phyloP scores from a whole-genome alignment of 2,797 vertebrate genomes.

The Choloepus didactylus region DNA sequence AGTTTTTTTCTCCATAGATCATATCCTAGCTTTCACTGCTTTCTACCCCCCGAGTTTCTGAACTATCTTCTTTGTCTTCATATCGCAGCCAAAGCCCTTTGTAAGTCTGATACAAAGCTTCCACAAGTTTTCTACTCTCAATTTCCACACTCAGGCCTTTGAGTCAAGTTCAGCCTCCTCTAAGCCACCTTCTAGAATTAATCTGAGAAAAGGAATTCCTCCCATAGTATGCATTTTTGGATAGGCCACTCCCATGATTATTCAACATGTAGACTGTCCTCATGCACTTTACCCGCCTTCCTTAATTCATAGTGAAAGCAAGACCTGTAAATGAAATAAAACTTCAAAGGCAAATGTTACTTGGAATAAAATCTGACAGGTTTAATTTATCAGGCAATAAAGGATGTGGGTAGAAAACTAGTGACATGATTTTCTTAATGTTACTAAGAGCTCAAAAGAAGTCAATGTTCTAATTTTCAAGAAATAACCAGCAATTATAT shows the following conservation, averaged over 20 bases:
- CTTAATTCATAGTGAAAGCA: conserved; percentile 51
- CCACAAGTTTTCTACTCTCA: background rate
- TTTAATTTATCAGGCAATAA: conserved; percentile 75
- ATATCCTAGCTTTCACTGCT: background rate
- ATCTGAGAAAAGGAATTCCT: background rate
- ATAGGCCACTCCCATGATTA: background rate
- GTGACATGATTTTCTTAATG: conserved; percentile 62
- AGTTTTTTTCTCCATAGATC: background rate
- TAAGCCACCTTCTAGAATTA: conserved; percentile 2
- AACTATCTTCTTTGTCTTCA: background rate
- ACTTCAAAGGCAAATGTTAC: background rate
- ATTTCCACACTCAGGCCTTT: background rate
- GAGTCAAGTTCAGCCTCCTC: background rate
- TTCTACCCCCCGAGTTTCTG: background rate
- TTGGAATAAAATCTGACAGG: conserved; percentile 56
- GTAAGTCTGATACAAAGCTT: background rate
- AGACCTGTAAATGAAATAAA: conserved; percentile 56
- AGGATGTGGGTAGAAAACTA: conserved; percentile 40
- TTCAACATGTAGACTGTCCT: background rate
- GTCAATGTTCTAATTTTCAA: conserved; percentile 64
- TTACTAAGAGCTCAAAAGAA: conserved; percentile 60
- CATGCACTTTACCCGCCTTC: background rate
- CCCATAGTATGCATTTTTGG: background rate
- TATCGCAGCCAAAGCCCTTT: background rate
- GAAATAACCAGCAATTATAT: conserved; percentile 30